Evolutionary conservation across 2,888 invertebrate species (phyloP), one percentile per base, ranked within the genome.

Genomic region (Agrotis puta): DNA sequence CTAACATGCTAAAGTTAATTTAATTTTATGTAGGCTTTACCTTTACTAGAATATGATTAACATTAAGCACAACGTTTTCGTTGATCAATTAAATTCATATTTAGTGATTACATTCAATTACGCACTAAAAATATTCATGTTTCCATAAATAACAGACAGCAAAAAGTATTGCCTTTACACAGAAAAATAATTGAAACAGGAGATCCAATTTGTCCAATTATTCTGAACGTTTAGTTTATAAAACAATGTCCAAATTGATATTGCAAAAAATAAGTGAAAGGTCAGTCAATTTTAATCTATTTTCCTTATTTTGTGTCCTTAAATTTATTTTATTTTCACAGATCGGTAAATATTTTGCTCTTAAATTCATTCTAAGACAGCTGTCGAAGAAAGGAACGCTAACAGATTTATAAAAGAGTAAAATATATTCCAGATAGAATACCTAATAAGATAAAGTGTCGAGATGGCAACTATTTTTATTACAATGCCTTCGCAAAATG

Each of bases 161-260:
- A 27, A 66, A 77, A 68, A 57, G 45, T 47, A 68, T 20, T 20
- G 18, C n/a, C 64, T 72, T 53, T 20, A 58, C 16, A 13, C 27
- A 33, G 45, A 58, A 79, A 65, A 61, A 76, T 70, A 66, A 81
- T 64, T 79, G 81, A 68, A 82, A 82, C 63, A 50, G 67, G 79
- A 82, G 63, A 82, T 68, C 72, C 72, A 79, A 79, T 82, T 79
- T 79, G 79, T 68, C 51, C 54, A 73, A 76, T 82, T 70, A 73
- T 58, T 76, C 59, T 59, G 62, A 65, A 43, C 64, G 59, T 68
- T 76, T 74, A 70, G 58, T 76, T 65, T 3, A 18, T 27, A 50
- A 70, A 70, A 70, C 54, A 70, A 70, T 33, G 51, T 51, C 13
- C 20, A 45, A 56, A 66, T 39, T 22, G 13, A 58, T 71, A 51